phyloP scores from a whole-genome alignment of 1,140 invertebrate genomes.

The Sinella curviseta region DNA sequence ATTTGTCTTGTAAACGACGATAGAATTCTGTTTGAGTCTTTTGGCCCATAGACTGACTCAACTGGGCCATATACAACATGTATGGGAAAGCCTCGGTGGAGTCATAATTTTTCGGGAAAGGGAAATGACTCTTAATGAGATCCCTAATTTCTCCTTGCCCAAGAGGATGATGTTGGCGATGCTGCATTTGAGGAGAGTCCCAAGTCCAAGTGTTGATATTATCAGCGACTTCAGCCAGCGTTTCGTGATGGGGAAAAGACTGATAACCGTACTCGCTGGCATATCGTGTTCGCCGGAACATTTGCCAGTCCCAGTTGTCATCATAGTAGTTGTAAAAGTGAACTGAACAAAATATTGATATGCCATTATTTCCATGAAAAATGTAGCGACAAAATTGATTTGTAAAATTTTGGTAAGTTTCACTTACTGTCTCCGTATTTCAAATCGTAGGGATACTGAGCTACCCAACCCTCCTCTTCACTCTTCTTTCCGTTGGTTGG shows the following conservation, averaged over 20 bases:
- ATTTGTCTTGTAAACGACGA: constrained; percentile 64
- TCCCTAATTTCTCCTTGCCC: constrained; percentile 25
- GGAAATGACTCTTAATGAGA: constrained; percentile 37
- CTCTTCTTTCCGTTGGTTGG: constrained; percentile 85
- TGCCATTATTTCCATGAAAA: neutral
- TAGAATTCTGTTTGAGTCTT: constrained; percentile 88
- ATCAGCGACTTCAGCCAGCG: constrained; percentile 59
- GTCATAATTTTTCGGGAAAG: constrained; percentile 37
- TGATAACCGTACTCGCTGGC: constrained; percentile 95
- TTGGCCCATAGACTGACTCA: constrained; percentile 82
- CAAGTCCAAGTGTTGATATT: constrained; percentile 60
- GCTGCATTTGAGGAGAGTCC: constrained; percentile 64
- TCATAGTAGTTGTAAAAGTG: constrained; percentile 88
- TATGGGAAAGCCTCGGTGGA: constrained; percentile 29
- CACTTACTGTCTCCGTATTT: constrained; percentile 82
- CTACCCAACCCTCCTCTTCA: constrained; percentile 72
- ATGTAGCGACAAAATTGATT: neutral
- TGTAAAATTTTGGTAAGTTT: neutral
- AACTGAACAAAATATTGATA: constrained; percentile 58
- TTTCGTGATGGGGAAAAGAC: constrained; percentile 72
- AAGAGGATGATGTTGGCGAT: constrained; percentile 78
- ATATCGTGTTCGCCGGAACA: constrained; percentile 80
- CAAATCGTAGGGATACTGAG: constrained; percentile 72
- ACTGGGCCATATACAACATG: constrained; percentile 58
- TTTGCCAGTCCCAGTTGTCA: constrained; percentile 76